Conservation (phyloP, 2,797 vertebrate species). For the Pipistrellus kuhlii region DNA sequence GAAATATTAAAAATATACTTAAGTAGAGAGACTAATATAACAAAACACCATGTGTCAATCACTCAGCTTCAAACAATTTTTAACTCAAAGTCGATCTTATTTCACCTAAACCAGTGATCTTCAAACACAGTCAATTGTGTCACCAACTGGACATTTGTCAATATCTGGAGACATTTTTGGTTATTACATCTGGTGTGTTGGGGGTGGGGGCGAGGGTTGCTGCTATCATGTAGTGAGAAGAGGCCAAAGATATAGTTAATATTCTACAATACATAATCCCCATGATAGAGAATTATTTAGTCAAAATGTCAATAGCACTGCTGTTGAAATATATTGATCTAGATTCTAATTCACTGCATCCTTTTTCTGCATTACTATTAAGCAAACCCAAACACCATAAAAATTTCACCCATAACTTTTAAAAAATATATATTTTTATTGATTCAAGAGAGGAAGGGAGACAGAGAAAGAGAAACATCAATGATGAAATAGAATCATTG, state of each 20-base stretch:
- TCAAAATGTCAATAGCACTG: not conserved
- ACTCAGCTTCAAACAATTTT: slow-evolving; percentile 12
- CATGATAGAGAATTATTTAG: not conserved
- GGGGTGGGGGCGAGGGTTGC: not conserved
- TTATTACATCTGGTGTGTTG: not conserved
- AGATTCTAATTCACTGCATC: not conserved
- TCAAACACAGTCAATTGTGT: slow-evolving; percentile 14
- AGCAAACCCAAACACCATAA: not conserved
- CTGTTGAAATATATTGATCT: slow-evolving; percentile 35
- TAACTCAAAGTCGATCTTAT: not conserved
- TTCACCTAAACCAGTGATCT: not conserved
- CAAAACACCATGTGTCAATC: not conserved
- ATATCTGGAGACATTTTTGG: slow-evolving; percentile 33
- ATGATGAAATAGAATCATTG: too few relatives aligned
- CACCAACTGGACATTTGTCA: not conserved
- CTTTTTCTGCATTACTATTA: slow-evolving; percentile 18
- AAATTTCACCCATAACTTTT: slow-evolving; percentile 9
- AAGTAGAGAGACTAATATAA: slow-evolving; percentile 28
- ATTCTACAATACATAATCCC: not conserved
- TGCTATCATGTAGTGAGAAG: not conserved
- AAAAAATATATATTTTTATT: too few relatives aligned
- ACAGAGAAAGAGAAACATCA: too few relatives aligned
- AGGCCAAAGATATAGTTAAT: not conserved
- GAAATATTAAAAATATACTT: slow-evolving; percentile 34
- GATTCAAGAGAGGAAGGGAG: too few relatives aligned